Base-by-base conservation (phyloP, 1,140 invertebrate genomes). In the Octopus bimaculoides region DNA sequence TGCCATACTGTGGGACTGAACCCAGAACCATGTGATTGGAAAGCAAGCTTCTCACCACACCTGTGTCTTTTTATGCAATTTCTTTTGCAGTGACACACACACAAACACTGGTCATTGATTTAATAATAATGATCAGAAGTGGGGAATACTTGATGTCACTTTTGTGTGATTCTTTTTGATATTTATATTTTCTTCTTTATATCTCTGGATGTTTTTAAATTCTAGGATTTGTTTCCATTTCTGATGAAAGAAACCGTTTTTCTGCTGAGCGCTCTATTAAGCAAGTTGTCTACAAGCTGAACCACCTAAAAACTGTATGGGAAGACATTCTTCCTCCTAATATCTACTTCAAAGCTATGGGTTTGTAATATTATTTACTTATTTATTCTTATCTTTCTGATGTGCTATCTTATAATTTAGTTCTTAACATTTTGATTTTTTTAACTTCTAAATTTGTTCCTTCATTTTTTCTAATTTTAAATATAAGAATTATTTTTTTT, bases 291-390 rank as follows among this genome's bases (percentile, higher is more conserved):
- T 92, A 95, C 75, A 95, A 97, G 88, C 90, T 97, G 79, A 93
- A 95, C 86, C 91, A 96, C 79, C 89, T 98, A 4, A 94, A 95
- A 90, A 95, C 94, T 80, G 94, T 97, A 0, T 98, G 96, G 96
- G 91, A 93, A 73, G 92, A 93, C 80, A 93, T 95, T 5, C 92
- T 96, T 75, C 94, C 94, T 1, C 81, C 87, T 14, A 93, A 93
- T 86, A 92, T 94, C 10, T 95, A 94, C 85, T 92, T 89, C 78
- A 93, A 92, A 89, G 89, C 92, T 75, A 91, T 94, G 26, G 93
- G 87, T 90, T 82, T 75, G 8, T 20, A 12, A 14, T 20, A 6
- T 9, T 71, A n/a, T 71, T 17, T 61, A 61, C 26, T 71, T 71
- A n/a, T 9, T 71, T 71, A n/a, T 61, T 61, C 26, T 3, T 71